A percentile compares a stretch with the other conserved stretches of the same genome.
phyloP scores from a whole-genome alignment of 2,888 invertebrate genomes.

The Hymenopus coronatus region DNA sequence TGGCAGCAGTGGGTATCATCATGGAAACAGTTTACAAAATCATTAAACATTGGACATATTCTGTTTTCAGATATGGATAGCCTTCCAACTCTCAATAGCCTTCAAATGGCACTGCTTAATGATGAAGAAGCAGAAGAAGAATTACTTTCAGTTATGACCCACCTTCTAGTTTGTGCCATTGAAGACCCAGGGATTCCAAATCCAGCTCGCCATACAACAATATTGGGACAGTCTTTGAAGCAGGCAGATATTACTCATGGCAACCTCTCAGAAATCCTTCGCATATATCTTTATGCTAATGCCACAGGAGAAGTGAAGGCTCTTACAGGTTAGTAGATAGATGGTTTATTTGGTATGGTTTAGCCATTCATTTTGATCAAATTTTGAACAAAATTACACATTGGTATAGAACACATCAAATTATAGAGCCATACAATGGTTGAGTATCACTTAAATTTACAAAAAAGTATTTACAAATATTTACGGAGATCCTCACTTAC shows the following conservation, averaged over 20 bases:
- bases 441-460: too few relatives aligned
- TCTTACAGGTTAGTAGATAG: conserved; percentile 56
- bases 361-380: too few relatives aligned
- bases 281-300: conserved; percentile 88
- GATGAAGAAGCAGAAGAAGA: conserved; percentile 82
- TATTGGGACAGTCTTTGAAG: conserved; percentile 84
- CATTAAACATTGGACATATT: neutral
- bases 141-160: conserved; percentile 81
- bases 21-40: neutral
- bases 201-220: conserved; percentile 83
- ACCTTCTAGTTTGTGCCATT: conserved; percentile 85
- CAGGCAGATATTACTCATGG: conserved; percentile 87
- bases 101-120: conserved; percentile 81
- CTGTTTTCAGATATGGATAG: conserved; percentile 67
- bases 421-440: too few relatives aligned
- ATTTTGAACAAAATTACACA: too few relatives aligned
- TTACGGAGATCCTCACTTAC: too few relatives aligned
- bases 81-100: conserved; percentile 78
- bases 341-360: too few relatives aligned
- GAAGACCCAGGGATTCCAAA: conserved; percentile 92
- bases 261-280: conserved; percentile 86
- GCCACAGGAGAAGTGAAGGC: conserved; percentile 84
- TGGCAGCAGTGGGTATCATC: neutral
- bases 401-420: too few relatives aligned
- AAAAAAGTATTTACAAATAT: too few relatives aligned